phyloP scores from a whole-genome alignment of 2,113 vertebrate genomes.

The Rafetus swinhoei region DNA sequence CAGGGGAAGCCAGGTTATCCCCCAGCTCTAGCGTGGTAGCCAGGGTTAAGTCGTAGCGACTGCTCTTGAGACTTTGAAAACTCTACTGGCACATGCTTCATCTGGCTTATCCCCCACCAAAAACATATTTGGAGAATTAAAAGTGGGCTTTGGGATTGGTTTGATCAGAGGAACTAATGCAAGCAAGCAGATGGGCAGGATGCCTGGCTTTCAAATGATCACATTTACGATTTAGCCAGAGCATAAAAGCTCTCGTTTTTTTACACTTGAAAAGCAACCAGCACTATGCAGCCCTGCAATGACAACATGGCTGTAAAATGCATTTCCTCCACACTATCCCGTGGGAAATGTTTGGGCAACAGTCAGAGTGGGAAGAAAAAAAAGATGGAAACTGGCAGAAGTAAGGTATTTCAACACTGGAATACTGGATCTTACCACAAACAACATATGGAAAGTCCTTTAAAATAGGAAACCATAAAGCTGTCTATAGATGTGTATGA shows the following conservation, averaged over 20 bases:
- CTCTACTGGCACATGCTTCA: no score
- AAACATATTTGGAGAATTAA: background rate
- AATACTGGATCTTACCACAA: background rate
- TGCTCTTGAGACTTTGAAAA: background rate
- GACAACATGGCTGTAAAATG: background rate
- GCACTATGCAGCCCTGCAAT: background rate
- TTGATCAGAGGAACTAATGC: background rate
- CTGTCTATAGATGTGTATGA: background rate
- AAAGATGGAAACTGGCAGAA: background rate
- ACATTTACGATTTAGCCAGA: background rate
- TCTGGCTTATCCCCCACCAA: background rate
- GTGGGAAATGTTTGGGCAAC: background rate
- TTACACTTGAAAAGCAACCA: background rate
- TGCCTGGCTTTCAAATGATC: background rate
- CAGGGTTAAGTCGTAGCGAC: background rate
- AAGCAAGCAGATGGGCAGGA: background rate
- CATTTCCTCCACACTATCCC: background rate
- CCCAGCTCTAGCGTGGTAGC: background rate
- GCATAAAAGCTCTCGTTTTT: background rate
- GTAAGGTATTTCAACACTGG: accelerated
- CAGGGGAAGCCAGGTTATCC: background rate
- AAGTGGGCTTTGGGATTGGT: background rate
- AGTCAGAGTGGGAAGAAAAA: background rate
- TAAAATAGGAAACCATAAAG: background rate
- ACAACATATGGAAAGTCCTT: background rate